A percentile compares a stretch with the other conserved stretches of the same genome.
These are phyloP conservation scores for Diabrotica balteata DNA, from an alignment of 2,888 invertebrate genomes.

Conservation along the genomic window DNA sequence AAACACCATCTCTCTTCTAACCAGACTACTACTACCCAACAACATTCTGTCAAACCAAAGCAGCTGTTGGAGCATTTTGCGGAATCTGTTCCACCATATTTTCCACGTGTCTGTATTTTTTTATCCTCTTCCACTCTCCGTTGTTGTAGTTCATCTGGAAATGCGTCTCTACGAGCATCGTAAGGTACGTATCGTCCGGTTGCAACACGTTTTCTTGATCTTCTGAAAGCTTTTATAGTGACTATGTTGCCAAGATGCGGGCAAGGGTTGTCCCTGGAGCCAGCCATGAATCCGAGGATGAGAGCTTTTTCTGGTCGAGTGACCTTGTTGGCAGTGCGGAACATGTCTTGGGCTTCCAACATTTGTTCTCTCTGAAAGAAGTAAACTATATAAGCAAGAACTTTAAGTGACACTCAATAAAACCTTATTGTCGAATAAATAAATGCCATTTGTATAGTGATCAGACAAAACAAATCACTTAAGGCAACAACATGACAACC, in stretches of 20 bases:
- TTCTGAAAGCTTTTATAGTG: conserved; percentile 93
- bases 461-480: too few relatives aligned
- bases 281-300: conserved; percentile 98
- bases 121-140: conserved; percentile 95
- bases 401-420: too few relatives aligned
- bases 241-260: conserved; percentile 97
- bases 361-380: conserved; percentile 88
- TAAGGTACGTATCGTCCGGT: conserved; percentile 80
- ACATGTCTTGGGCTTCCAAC: conserved; percentile 97
- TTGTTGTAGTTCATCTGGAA: conserved; percentile 99
- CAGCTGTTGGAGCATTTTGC: conserved; percentile 52
- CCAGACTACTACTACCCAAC: conserved; percentile 22
- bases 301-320: conserved; percentile 96
- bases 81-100: conserved; percentile 56
- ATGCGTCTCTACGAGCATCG: conserved; percentile 89
- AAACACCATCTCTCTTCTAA: background rate
- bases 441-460: too few relatives aligned
- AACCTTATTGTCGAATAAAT: too few relatives aligned
- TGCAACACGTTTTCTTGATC: conserved; percentile 87
- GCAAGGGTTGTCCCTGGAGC: conserved; percentile 96
- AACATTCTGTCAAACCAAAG: conserved; percentile 45
- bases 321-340: conserved; percentile 93
- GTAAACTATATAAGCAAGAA: background rate
- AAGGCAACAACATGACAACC: too few relatives aligned
- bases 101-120: conserved; percentile 84